Base-by-base conservation (phyloP, 2,888 invertebrate genomes). In the Phrixothrix hirtus region DNA sequence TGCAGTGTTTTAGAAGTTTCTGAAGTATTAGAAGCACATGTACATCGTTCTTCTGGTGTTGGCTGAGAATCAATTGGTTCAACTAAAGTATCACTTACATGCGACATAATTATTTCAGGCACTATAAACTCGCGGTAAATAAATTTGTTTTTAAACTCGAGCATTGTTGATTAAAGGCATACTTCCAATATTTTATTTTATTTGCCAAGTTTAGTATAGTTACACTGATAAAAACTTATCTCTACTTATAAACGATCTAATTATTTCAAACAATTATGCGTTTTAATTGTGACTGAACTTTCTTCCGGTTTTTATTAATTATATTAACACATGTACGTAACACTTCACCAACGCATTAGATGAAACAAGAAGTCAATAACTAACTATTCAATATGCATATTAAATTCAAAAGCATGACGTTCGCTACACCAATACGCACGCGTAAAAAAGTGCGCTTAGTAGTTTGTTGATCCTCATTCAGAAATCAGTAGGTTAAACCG, bases 101-200 rank as follows among this genome's bases (percentile, higher is more conserved):
- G 46, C 17, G 59, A 59, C 66, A 65, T 67, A 14, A 67, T 58
- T 10, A 67, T 62, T 58, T 63, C 57, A 4, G 67, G 67, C 11
- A 67, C 59, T 32, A 60, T 47, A 15, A 62, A 61, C 29, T 57
- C 41, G 6, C 34, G 39, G 39, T 55, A 55, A 39, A 52, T 42
- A 32, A 57, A 14, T 32, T 41, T 41, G 36, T 49, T 47, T 44
- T 55, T 43, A 25, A 59, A 43, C 42, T 51, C 47, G 10, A 51
- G 57, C 55, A 57, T 59, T 36, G 21, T 52, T 41, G 16, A 31
- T 2, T 17, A 14, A 1, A 38, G 29, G 17, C 49, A 50, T 50
- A 17, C 30, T 49, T 49, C 29, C 35, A 32, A 12, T 32, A 17
- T 39, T 16, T 14, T 2, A 26, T 10, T 15, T 16, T 17, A 39